These are phyloP conservation scores for Pseudococcus viburni DNA, from an alignment of 2,888 invertebrate genomes.

Conservation along the genomic window DNA sequence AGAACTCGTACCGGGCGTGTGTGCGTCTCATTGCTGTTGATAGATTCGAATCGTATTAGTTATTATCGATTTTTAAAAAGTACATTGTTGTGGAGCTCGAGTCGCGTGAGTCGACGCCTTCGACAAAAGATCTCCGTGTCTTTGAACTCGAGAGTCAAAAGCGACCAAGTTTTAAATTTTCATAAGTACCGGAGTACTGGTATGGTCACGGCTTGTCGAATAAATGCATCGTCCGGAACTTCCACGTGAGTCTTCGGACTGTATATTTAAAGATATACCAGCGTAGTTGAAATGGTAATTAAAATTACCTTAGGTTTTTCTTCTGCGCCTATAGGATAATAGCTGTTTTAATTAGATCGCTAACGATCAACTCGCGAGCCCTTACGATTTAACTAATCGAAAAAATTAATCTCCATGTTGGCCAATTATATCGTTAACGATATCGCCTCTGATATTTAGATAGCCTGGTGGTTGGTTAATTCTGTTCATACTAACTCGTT, in stretches of 20 bases:
- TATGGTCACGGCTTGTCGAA: constrained; percentile 4
- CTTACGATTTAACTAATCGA: neutral
- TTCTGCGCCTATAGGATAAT: neutral
- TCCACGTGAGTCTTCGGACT: neutral
- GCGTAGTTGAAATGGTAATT: neutral
- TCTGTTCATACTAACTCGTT: neutral
- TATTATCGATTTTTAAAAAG: constrained; percentile 3
- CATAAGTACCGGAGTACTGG: neutral
- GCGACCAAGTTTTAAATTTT: neutral
- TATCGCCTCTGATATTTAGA: neutral
- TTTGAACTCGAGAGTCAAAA: neutral
- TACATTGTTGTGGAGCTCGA: constrained; percentile 9
- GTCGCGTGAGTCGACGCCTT: constrained; percentile 15
- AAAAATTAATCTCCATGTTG: constrained; percentile 20
- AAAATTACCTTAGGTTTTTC: neutral
- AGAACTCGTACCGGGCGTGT: constrained; percentile 22
- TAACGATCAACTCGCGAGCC: constrained; percentile 7
- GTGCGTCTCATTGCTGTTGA: constrained; percentile 7
- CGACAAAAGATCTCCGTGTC: neutral
- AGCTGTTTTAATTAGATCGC: constrained; percentile 16
- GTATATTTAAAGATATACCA: neutral
- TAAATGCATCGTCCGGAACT: constrained; percentile 12
- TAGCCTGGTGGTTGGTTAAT: neutral
- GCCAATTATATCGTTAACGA: neutral
- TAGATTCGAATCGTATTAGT: constrained; percentile 22